Percentiles rank a stretch among this genome's conserved stretches.
Evolutionary conservation across 53 echinoderm and acorn worm genomes (phyloP).

Genomic region (Hippasteria phrygiana): DNA sequence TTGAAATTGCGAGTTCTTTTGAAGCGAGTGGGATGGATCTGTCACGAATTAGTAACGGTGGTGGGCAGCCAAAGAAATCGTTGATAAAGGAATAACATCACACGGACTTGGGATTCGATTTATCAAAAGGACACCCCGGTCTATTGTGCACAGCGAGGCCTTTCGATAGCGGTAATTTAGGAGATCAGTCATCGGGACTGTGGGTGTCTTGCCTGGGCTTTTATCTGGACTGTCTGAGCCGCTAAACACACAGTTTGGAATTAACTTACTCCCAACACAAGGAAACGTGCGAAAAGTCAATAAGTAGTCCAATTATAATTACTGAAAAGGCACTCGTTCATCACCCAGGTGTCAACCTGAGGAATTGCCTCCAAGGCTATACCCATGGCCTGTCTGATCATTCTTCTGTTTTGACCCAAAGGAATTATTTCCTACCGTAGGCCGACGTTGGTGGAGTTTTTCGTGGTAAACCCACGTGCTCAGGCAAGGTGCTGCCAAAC

Average conservation of each 20-base stretch:
- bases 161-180: conserved; percentile 26
- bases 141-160: conserved; percentile 12
- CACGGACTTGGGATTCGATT: not conserved
- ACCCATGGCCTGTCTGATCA: not conserved
- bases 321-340: not conserved
- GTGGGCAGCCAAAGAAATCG: not conserved
- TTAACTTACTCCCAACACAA: not conserved
- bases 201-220: not conserved
- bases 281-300: conserved; percentile 38
- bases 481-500: not conserved
- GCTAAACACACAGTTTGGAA: conserved; percentile 26
- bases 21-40: not conserved
- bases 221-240: conserved; percentile 16
- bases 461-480: not conserved
- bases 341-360: conserved; percentile 4
- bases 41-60: conserved; percentile 32
- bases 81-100: not conserved
- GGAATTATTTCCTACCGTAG: not conserved
- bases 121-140: conserved; percentile 1
- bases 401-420: not conserved
- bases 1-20: not conserved
- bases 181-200: conserved; percentile 18
- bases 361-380: not conserved
- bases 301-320: conserved; percentile 26
- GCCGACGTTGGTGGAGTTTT: not conserved